Evolutionary conservation across 2,797 vertebrate genomes (phyloP), one percentile per base, ranked within the genome.

Genomic region (Telmatherina bonti): DNA sequence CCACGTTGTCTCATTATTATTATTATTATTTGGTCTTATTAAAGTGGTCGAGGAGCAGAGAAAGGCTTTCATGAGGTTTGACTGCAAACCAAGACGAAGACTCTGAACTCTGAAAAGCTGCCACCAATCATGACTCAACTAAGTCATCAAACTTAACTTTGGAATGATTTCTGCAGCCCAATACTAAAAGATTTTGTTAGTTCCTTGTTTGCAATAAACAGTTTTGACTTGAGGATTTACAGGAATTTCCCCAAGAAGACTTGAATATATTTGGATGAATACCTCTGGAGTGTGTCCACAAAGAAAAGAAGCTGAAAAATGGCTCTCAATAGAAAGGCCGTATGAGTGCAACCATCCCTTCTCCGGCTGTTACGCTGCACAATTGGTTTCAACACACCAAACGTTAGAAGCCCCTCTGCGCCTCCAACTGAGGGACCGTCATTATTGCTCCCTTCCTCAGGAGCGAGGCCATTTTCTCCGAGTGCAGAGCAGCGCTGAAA

Each of bases 401-500:
- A 63, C 60, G 49, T 57, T 57, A 49, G 69, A 63, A 63, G 24
- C 41, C 52, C 60, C 41, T 56, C 30, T 71, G 69, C 9, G 60
- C 41, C 60, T 57, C 69, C 60, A 27, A 30, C 69, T 30, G 69
- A 49, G 69, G 45, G 53, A 57, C 69, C 41, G 24, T 57, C 69
- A 63, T 71, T 63, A 71, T 30, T 36, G 69, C 41, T 45, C 43
- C 62, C 61, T 62, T 70, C 41, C 69, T 38, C 24, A 33, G 43
- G 60, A 57, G 41, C n/a, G 41, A 56, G 68, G 68, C 59, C 41
- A 63, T 71, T 71, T 71, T 71, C 66, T 57, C 69, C 29, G 52
- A 30, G 45, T n/a, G 38, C 36, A 70, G 36, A 53, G 31, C 68
- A 18, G 4, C 13, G 2, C 38, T 29, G 69, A 71, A 51, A 57